phyloP scores from a whole-genome alignment of 1,140 invertebrate genomes.

The Melipona quadrifasciata region DNA sequence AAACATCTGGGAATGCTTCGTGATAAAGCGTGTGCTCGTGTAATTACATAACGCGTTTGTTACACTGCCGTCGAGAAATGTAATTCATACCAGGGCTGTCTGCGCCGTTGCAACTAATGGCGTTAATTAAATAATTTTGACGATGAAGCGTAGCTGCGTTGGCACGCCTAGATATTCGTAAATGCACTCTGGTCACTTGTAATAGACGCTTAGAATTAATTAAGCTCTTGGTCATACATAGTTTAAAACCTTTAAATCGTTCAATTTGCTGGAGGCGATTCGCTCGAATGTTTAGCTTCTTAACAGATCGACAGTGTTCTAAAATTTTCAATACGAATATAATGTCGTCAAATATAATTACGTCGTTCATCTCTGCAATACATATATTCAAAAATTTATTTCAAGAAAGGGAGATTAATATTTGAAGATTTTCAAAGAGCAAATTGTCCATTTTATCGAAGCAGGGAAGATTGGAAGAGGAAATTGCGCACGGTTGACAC shows the following conservation, averaged over 20 bases:
- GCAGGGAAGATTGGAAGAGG: neutral
- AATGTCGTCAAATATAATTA: no score
- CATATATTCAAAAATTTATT: neutral
- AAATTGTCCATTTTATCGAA: constrained; percentile 23
- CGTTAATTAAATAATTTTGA: constrained; percentile 55
- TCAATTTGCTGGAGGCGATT: neutral
- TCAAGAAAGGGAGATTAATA: neutral
- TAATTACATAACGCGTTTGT: constrained; percentile 44
- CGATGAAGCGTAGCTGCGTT: no score
- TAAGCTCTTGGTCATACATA: neutral
- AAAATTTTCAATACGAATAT: no score
- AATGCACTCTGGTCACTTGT: neutral
- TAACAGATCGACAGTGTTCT: no score
- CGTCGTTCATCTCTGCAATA: no score
- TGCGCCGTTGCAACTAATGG: constrained; percentile 29
- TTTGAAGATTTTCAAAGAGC: neutral
- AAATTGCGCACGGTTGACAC: neutral
- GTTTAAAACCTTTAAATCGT: neutral
- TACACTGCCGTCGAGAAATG: constrained; percentile 30
- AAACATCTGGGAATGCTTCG: constrained; percentile 2
- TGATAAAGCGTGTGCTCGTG: neutral
- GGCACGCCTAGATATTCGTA: constrained; percentile 1
- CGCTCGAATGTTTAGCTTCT: no score
- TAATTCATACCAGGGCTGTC: constrained; percentile 51
- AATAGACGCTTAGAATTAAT: neutral